Base-by-base conservation (phyloP, 2,888 invertebrate genomes). In the Cryptophagus acutangulus region DNA sequence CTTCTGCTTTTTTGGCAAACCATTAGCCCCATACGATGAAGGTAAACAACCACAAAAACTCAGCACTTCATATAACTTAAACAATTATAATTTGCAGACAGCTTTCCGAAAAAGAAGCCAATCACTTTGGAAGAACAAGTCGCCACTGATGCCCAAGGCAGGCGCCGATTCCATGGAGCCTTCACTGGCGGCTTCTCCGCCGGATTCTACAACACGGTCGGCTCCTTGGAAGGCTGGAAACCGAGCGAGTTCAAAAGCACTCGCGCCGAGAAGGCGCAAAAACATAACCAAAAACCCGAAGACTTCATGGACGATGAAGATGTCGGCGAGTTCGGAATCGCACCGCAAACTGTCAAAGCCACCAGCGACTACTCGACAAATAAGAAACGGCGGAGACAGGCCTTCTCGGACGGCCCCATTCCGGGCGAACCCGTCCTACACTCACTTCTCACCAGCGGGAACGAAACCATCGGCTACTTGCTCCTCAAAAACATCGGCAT, bases 281-380 rank as follows among this genome's bases (percentile, higher is more conserved):
- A 62, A 6, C 57, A 69, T 67, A 55, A 54, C 25, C 87, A 87
- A 65, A 77, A 75, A 49, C 88, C 94, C 0, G 87, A 92, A 66
- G 95, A 97, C 71, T 99, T 88, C 61, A 99, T 99, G 99, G 99
- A 99, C 66, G 90, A 91, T 8, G 99, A 99, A 68, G 97, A 99
- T 67, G 76, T 90, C 15, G 83, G 90, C 2, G 90, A 93, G 64
- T 90, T 88, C 72, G 99, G 97, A 12, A 94, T 99, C 54, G 95
- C 97, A 0, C 95, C 95, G 0, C 82, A 86, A 48, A 79, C 81
- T 1, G 75, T 97, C 44, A 79, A 84, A 57, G 84, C 93, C 0
- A 86, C 84, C 1, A 78, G 78, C 9, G 85, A 90, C 51, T 97
- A 88, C 66, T 74, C 76, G 16, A 63, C 57, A 55, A 67, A 55